Evolutionary conservation across 2,113 vertebrate species (phyloP).

Genomic region (Hydropotes inermis): DNA sequence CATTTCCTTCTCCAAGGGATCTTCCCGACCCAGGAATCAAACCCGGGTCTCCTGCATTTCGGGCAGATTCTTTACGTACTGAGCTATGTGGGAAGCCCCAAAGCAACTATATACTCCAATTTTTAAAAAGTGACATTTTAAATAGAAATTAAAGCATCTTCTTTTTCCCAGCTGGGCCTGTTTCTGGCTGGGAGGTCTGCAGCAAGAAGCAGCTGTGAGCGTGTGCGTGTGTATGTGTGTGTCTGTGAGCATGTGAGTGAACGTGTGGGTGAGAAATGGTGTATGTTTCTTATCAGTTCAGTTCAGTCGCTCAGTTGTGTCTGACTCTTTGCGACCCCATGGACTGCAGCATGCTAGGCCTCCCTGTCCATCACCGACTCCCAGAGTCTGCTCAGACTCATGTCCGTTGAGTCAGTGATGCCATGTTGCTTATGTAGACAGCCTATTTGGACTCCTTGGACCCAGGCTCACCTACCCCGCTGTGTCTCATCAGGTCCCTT

Average conservation of each 20-base stretch:
- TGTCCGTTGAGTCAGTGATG: rapidly evolving
- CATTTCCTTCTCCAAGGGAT: background rate
- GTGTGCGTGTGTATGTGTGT: background rate
- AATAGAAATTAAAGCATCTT: background rate
- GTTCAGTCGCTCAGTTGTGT: background rate
- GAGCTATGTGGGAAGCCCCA: background rate
- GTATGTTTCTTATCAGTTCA: background rate
- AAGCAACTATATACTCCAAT: background rate
- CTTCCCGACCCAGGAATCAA: background rate
- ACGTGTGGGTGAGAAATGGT: background rate
- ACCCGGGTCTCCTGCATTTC: background rate
- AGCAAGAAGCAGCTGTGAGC: background rate
- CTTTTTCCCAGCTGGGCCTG: background rate
- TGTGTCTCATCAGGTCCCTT: background rate
- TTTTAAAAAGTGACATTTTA: background rate
- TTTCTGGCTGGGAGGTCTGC: background rate
- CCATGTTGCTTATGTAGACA: background rate
- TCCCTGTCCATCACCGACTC: background rate
- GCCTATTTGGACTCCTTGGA: background rate
- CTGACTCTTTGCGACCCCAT: background rate
- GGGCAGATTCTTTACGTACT: background rate
- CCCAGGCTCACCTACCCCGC: background rate
- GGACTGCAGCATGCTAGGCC: background rate
- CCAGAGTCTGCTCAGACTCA: background rate
- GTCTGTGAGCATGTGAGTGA: background rate